Evolutionary conservation across 2,113 vertebrate genomes (phyloP), one percentile per base, ranked within the genome.

Genomic region (Alethe diademata): DNA sequence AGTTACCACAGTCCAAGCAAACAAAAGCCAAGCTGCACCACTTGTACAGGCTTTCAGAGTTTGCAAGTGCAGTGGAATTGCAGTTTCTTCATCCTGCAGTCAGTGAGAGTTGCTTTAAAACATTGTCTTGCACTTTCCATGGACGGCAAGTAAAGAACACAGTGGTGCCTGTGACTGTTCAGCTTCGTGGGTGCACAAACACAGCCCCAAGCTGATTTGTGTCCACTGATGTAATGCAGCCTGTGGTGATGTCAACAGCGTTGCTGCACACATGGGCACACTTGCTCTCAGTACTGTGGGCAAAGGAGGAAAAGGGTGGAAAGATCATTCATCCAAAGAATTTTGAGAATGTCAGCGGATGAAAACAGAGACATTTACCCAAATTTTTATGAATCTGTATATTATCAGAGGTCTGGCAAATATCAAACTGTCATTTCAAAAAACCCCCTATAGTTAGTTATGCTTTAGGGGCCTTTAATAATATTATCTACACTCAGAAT

Each of bases 31-130:
- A 78, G 43, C 31, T 71, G 58, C 16, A 51, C 57, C 42, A 28
- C 33, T n/a, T 3, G 0, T 40, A 16, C 1, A 0, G 11, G n/a
- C 6, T 85, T 33, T 74, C 22, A 36, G 20, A 60, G 38, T 19
- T 25, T 54, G 47, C 42, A 80, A 80, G 45, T 25, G 28, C 31
- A 65, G 45, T 2, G 0, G 12, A 56, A 61, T 13, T 58, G 43
- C 26, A 62, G 14, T 38, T 71, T 47, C 45, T 76, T 84, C 33
- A 56, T 47, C 60, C 35, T 47, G 12, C 43, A 47, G 26, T 12
- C 42, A 67, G 26, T 17, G 35, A 35, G 18, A 88, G 16, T 8
- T n/a, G 20, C 38, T 29, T 47, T 50, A 50, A 73, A 66, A 62
- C 38, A 14, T 12, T 12, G 18, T 25, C 10, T 48, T 18, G 2